These are phyloP conservation scores for Yponomeuta plumbellus DNA, from an alignment of 2,888 invertebrate species.

Conservation along the genomic window DNA sequence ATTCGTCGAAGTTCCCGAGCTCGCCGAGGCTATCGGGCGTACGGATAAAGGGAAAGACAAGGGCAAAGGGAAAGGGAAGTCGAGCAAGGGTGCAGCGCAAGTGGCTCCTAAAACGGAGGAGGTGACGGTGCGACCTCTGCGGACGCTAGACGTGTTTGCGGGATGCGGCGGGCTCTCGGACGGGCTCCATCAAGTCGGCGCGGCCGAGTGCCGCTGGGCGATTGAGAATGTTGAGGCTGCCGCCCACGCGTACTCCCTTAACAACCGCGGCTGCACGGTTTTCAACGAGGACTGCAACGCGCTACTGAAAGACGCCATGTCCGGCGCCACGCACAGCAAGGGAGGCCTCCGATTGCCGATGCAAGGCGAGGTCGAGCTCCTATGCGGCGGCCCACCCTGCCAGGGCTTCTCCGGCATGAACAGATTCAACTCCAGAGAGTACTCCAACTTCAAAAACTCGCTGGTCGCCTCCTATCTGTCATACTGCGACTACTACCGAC, in stretches of 20 bases:
- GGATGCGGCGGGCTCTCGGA: constrained; percentile 91
- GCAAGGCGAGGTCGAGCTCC: constrained; percentile 87
- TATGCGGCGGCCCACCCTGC: constrained; percentile 92
- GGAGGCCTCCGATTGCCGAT: constrained; percentile 79
- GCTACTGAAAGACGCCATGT: constrained; percentile 80
- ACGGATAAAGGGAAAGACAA: constrained; percentile 80
- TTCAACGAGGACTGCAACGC: constrained; percentile 90
- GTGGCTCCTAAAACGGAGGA: constrained; percentile 37
- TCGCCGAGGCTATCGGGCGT: constrained; percentile 76
- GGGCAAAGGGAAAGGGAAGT: constrained; percentile 81
- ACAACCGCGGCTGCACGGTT: constrained; percentile 83
- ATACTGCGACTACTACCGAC: constrained; percentile 90
- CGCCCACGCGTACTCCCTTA: constrained; percentile 86
- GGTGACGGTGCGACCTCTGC: constrained; percentile 67
- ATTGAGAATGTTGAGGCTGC: constrained; percentile 87
- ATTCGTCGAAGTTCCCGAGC: constrained; percentile 78
- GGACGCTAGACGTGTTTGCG: constrained; percentile 88
- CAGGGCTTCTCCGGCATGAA: constrained; percentile 95
- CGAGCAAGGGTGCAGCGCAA: constrained; percentile 46
- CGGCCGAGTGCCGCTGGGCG: constrained; percentile 86
- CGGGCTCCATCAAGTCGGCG: constrained; percentile 81
- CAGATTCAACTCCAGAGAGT: constrained; percentile 88
- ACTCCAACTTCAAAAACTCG: constrained; percentile 91
- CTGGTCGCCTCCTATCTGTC: constrained; percentile 88
- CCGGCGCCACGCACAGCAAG: constrained; percentile 70